Conservation (phyloP, 2,888 invertebrate genomes). For the Meliscaeva auricollis region DNA sequence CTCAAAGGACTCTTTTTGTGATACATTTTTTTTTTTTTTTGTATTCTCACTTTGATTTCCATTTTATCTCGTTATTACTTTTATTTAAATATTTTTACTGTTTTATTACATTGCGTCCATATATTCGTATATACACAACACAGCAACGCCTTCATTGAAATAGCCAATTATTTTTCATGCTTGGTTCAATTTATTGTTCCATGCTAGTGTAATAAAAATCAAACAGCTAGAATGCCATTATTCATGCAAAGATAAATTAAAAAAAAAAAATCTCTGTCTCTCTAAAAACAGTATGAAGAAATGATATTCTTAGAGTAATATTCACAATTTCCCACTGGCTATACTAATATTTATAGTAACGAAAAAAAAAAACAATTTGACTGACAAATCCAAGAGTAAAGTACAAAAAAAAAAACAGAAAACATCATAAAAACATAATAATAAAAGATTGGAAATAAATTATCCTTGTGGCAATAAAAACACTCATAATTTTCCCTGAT, state of each 20-base stretch:
- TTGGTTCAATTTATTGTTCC: constrained; percentile 72
- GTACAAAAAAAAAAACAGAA: background rate
- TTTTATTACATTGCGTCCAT: constrained; percentile 57
- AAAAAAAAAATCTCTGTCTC: constrained; percentile 9
- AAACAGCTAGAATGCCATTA: constrained; percentile 59
- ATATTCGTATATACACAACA: background rate
- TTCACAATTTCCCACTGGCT: constrained; percentile 28
- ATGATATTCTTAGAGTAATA: constrained; percentile 19
- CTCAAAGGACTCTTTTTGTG: background rate
- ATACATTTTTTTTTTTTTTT: background rate
- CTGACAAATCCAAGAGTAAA: constrained; percentile 56
- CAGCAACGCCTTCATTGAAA: constrained; percentile 40
- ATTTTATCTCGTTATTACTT: constrained; percentile 36
- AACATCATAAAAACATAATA: constrained; percentile 74
- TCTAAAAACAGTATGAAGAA: constrained; percentile 23
- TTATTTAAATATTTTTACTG: constrained; percentile 50
- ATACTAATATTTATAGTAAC: background rate
- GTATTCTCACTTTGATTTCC: constrained; percentile 12
- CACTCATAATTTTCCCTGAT: constrained; percentile 72
- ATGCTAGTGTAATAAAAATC: constrained; percentile 67
- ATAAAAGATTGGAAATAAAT: constrained; percentile 76
- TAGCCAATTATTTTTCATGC: constrained; percentile 75
- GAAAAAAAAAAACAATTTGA: constrained; percentile 62
- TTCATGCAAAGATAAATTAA: constrained; percentile 72
- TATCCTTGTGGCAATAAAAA: constrained; percentile 76